Percentiles rank a stretch among this genome's conserved stretches.
Evolutionary conservation across 2,113 vertebrate genomes (phyloP).

Genomic region (Emberiza fucata): DNA sequence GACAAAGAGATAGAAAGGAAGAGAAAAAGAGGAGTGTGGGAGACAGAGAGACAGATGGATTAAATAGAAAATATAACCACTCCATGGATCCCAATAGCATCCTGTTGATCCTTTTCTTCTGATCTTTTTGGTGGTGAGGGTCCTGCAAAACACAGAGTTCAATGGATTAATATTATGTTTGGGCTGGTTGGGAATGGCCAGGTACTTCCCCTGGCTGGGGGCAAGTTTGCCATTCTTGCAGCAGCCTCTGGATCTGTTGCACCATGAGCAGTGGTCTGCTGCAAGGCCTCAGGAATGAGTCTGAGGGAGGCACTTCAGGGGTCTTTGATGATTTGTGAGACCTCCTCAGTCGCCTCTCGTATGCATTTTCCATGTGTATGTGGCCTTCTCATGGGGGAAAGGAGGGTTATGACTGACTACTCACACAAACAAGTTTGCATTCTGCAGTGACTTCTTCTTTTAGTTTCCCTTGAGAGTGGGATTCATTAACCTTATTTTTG

Average conservation of each 20-base stretch:
- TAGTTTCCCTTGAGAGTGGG: neutral
- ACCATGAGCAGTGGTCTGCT: neutral
- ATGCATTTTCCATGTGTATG: neutral
- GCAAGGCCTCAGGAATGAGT: neutral
- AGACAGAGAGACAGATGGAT: neutral
- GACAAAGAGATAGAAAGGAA: neutral
- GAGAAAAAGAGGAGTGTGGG: neutral
- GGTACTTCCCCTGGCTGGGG: neutral
- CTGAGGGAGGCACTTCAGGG: neutral
- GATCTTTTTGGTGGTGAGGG: neutral
- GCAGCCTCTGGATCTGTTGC: neutral
- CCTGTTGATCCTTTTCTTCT: neutral
- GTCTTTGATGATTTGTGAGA: neutral
- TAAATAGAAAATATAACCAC: neutral
- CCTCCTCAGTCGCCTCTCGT: neutral
- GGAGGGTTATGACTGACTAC: neutral
- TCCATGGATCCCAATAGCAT: neutral
- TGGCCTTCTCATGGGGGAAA: neutral
- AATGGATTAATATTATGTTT: neutral
- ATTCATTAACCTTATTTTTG: neutral
- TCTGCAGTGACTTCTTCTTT: neutral
- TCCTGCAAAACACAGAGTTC: neutral
- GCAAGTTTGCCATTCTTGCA: neutral
- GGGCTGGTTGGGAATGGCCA: neutral
- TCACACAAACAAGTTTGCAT: neutral